These are phyloP conservation scores for Monodelphis domestica DNA, from an alignment of 2,797 vertebrate species.

Conservation along the genomic window DNA sequence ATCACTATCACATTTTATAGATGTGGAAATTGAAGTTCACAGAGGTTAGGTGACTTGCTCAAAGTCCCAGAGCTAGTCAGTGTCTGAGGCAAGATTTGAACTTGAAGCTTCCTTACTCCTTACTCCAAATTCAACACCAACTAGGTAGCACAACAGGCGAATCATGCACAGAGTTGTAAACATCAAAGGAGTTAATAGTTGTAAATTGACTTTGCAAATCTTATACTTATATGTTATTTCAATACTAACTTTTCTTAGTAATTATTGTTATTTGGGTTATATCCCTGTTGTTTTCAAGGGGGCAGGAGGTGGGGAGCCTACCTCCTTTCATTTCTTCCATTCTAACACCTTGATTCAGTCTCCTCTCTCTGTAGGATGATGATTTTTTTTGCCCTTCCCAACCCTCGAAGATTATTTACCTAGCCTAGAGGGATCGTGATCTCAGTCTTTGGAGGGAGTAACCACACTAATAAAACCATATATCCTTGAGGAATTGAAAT, in stretches of 20 bases:
- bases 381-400: neutral
- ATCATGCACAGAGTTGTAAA: neutral
- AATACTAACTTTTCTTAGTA: neutral
- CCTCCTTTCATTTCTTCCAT: neutral
- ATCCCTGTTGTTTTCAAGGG: neutral
- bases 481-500: constrained; percentile 5
- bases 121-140: neutral
- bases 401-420: neutral
- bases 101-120: neutral
- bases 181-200: neutral
- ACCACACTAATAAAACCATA: neutral
- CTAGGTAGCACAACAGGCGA: neutral
- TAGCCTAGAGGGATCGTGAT: neutral
- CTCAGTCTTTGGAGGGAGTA: neutral
- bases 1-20: neutral
- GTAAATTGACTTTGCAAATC: neutral
- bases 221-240: neutral
- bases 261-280: neutral
- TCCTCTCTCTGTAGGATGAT: neutral
- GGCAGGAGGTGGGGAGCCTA: neutral
- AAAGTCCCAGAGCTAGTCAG: neutral
- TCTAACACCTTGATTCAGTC: neutral
- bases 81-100: neutral
- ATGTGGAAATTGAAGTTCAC: neutral
- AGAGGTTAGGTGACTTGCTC: neutral